Percentiles rank a stretch among this genome's conserved stretches.
Evolutionary conservation across 1,140 invertebrate genomes (phyloP).

Genomic region (Nephila pilipes): DNA sequence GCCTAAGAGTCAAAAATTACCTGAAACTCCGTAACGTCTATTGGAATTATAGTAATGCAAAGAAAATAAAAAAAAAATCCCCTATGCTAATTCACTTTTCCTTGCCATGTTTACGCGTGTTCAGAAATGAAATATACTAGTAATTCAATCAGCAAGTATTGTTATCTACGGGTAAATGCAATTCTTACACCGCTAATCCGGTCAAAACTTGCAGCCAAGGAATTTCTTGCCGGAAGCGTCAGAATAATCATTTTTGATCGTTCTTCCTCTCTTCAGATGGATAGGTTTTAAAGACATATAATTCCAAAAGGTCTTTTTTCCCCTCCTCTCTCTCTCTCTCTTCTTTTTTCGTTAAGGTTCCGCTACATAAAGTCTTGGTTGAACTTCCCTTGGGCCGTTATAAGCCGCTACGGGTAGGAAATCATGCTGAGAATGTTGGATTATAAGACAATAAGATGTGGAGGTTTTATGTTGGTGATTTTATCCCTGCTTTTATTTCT

Average conservation of each 20-base stretch:
- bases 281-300: neutral
- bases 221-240: neutral
- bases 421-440: constrained; percentile 8
- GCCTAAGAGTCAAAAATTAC: too few relatives aligned
- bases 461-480: neutral
- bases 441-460: constrained; percentile 12
- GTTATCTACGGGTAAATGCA: too few relatives aligned
- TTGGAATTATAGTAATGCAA: too few relatives aligned
- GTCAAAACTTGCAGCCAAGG: neutral
- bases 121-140: too few relatives aligned
- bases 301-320: neutral
- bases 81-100: too few relatives aligned
- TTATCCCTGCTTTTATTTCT: neutral
- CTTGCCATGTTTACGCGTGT: too few relatives aligned
- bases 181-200: too few relatives aligned
- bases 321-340: too few relatives aligned
- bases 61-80: too few relatives aligned
- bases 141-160: too few relatives aligned
- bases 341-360: neutral
- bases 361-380: constrained; percentile 36
- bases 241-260: neutral
- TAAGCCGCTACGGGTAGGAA: constrained; percentile 34
- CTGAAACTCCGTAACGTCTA: too few relatives aligned
- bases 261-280: neutral
- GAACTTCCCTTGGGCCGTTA: constrained; percentile 41